These are phyloP conservation scores for Ardeotis arabs DNA, from an alignment of 2,113 vertebrate species.

Conservation along the genomic window DNA sequence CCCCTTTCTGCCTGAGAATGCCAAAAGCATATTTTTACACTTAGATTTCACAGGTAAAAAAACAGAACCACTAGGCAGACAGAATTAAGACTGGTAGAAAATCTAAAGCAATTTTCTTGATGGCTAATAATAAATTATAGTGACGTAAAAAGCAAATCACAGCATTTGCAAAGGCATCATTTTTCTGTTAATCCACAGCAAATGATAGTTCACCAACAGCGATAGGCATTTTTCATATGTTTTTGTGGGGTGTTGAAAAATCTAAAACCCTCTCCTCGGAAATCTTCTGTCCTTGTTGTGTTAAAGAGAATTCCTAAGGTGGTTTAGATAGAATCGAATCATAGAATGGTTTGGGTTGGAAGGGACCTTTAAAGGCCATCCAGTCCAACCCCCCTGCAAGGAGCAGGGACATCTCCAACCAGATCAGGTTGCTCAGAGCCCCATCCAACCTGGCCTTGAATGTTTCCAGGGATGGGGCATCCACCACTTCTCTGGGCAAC, in stretches of 20 bases:
- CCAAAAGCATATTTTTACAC: slow-evolving; percentile 67
- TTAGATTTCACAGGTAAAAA: slow-evolving; percentile 62
- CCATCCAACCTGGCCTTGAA: no score
- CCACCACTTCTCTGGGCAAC: no score
- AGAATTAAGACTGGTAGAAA: slow-evolving; percentile 12
- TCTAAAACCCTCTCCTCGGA: background rate
- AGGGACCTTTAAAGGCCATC: no score
- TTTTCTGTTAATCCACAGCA: background rate
- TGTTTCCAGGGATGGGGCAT: no score
- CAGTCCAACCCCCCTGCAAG: no score
- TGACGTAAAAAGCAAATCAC: background rate
- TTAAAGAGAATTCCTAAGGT: background rate
- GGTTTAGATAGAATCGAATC: background rate
- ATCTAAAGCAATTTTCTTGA: background rate
- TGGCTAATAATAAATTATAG: background rate
- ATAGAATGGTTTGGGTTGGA: no score
- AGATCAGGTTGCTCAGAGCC: no score
- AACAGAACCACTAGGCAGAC: background rate
- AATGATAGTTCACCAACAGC: background rate
- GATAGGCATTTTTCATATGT: background rate
- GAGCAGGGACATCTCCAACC: no score
- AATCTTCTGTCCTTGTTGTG: background rate
- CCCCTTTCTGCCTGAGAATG: slow-evolving; percentile 16
- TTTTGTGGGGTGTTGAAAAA: background rate
- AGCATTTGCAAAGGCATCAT: background rate